These are phyloP conservation scores for Caenorhabditis sp. DNA, from an alignment of 2,888 invertebrate species.

Conservation along the genomic window DNA sequence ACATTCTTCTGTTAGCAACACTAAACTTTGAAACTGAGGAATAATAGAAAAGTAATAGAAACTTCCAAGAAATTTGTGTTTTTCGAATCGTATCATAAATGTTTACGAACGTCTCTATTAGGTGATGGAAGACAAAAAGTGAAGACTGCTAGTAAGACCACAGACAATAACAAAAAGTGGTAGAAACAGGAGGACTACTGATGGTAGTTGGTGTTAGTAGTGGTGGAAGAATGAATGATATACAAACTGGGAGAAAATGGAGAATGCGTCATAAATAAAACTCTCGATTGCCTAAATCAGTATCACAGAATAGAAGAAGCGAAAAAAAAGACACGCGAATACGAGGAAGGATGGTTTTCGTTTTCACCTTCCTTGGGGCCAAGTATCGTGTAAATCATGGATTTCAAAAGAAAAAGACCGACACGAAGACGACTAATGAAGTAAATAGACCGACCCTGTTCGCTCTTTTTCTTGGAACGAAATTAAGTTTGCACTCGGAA, in stretches of 20 bases:
- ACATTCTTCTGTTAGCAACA: neutral
- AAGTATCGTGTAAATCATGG: conserved; percentile 57
- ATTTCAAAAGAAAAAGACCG: conserved; percentile 53
- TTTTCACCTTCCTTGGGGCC: conserved; percentile 40
- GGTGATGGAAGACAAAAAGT: conserved; percentile 26
- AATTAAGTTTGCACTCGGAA: conserved; percentile 48
- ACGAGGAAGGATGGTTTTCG: conserved; percentile 17
- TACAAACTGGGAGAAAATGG: conserved; percentile 35
- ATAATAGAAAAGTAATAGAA: neutral
- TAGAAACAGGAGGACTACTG: neutral
- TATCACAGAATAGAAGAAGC: conserved; percentile 46
- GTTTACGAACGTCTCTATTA: conserved; percentile 19
- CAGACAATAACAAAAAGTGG: conserved; percentile 46
- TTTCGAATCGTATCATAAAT: conserved; percentile 4
- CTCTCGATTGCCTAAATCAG: conserved; percentile 62
- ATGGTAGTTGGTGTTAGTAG: neutral
- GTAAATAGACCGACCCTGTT: conserved; percentile 45
- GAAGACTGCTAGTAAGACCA: conserved; percentile 23
- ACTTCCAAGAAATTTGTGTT: neutral
- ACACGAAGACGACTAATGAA: conserved; percentile 43
- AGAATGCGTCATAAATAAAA: conserved; percentile 59
- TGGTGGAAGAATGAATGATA: conserved; percentile 55
- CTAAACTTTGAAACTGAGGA: neutral
- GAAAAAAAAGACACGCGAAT: conserved; percentile 16
- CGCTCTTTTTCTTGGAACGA: neutral